phyloP scores from a whole-genome alignment of 2,113 vertebrate species.

The Chaenocephalus aceratus region DNA sequence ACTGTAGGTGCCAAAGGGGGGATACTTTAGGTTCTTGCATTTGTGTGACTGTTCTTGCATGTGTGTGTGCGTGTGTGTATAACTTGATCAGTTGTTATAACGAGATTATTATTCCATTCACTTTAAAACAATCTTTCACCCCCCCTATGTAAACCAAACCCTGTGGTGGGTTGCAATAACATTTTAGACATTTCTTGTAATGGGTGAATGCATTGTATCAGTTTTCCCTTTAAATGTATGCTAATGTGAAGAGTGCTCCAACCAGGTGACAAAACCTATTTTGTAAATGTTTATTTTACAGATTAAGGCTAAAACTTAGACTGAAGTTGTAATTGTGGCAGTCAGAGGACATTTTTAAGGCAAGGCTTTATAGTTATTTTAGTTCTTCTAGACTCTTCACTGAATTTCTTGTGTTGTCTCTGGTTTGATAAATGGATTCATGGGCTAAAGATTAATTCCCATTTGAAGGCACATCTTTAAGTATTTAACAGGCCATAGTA shows the following conservation, averaged over 20 bases:
- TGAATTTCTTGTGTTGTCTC: slow-evolving; percentile 48
- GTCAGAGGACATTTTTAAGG: slow-evolving; percentile 27
- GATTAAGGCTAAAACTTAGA: slow-evolving; percentile 32
- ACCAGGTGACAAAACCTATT: slow-evolving; percentile 33
- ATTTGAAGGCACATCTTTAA: slow-evolving; percentile 63
- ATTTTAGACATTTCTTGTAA: slow-evolving; percentile 43
- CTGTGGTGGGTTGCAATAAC: slow-evolving; percentile 71
- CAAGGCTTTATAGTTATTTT: slow-evolving; percentile 36
- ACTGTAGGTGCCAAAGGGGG: slow-evolving; percentile 57
- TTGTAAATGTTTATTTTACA: slow-evolving; percentile 53
- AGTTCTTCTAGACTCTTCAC: slow-evolving; percentile 54
- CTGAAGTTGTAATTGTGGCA: slow-evolving; percentile 4
- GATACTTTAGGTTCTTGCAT: slow-evolving; percentile 29
- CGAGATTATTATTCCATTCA: slow-evolving; percentile 31
- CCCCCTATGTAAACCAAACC: slow-evolving; percentile 38
- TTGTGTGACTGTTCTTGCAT: slow-evolving; percentile 53
- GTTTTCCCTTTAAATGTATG: slow-evolving; percentile 41
- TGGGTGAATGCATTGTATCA: slow-evolving; percentile 24
- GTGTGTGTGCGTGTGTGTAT: slow-evolving; percentile 34
- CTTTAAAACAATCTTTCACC: slow-evolving; percentile 33
- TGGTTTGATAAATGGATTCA: slow-evolving; percentile 53
- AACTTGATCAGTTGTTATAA: slow-evolving; percentile 32
- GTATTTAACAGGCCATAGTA: slow-evolving; percentile 67
- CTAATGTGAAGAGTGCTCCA: slow-evolving; percentile 32
- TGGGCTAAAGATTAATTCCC: slow-evolving; percentile 51